A percentile compares a stretch with the other conserved stretches of the same genome.
Evolutionary conservation across 2,888 invertebrate genomes (phyloP).

Genomic region (Thelaira solivaga): DNA sequence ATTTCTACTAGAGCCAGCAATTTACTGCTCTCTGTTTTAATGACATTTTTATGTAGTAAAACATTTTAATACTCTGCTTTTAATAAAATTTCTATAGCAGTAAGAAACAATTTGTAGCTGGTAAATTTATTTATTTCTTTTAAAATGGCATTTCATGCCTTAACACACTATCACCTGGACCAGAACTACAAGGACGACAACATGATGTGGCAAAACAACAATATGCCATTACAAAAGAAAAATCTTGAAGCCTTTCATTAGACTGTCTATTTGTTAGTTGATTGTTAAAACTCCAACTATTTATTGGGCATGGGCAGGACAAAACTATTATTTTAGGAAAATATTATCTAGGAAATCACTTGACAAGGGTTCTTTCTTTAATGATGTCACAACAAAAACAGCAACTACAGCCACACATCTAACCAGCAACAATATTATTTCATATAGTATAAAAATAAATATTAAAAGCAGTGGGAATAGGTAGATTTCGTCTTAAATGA

Average conservation of each 20-base stretch:
- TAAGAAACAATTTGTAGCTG: not conserved
- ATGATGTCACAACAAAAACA: conserved; percentile 66
- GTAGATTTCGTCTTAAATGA: conserved; percentile 53
- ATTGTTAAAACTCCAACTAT: not conserved
- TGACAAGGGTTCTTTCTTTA: conserved; percentile 75
- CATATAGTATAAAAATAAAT: not conserved
- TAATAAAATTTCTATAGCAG: not conserved
- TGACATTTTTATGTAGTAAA: too few relatives aligned
- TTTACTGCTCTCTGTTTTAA: too few relatives aligned
- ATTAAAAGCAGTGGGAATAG: conserved; percentile 1
- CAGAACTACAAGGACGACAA: conserved; percentile 4
- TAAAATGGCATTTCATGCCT: conserved; percentile 54
- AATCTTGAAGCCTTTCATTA: conserved; percentile 61
- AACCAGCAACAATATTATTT: conserved; percentile 35
- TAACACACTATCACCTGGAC: conserved; percentile 61
- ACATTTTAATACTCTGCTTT: conserved; percentile 1
- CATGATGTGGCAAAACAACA: conserved; percentile 27
- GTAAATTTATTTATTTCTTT: conserved; percentile 32
- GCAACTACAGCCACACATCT: conserved; percentile 49
- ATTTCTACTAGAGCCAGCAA: too few relatives aligned
- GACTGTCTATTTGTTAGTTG: conserved; percentile 41
- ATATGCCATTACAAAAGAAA: conserved; percentile 40
- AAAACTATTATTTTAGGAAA: conserved; percentile 63
- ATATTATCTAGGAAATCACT: conserved; percentile 65
- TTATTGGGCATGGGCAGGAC: conserved; percentile 19